Percentiles rank a stretch among this genome's conserved stretches.
These are phyloP conservation scores for Drosophila nikananu DNA, from an alignment of 1,140 invertebrate genomes.

Conservation along the genomic window DNA sequence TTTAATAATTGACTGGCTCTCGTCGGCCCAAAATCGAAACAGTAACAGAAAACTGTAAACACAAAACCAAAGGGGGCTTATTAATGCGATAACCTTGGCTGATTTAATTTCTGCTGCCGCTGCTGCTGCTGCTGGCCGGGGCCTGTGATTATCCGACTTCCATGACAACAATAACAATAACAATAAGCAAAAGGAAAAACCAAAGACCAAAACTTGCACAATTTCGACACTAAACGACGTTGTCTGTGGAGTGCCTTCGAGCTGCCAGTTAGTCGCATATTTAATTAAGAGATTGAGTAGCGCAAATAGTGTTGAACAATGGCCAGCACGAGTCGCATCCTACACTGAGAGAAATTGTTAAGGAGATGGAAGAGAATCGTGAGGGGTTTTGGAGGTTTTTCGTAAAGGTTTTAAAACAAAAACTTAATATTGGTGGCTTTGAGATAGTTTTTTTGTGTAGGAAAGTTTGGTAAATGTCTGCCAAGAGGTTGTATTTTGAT, in stretches of 20 bases:
- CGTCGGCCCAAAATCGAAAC: slow-evolving; percentile 34
- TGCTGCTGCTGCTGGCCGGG: slow-evolving; percentile 40
- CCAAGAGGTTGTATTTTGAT: no score
- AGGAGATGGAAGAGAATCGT: background rate
- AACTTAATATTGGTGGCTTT: background rate
- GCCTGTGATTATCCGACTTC: slow-evolving; percentile 70
- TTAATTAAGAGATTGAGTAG: slow-evolving; percentile 84
- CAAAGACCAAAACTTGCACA: slow-evolving; percentile 78
- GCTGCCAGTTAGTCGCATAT: slow-evolving; percentile 75
- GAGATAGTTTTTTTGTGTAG: no score
- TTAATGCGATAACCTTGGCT: slow-evolving; percentile 84
- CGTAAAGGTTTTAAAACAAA: background rate
- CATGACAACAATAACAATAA: slow-evolving; percentile 65
- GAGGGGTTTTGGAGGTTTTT: background rate
- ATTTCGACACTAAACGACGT: slow-evolving; percentile 82
- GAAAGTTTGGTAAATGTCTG: background rate
- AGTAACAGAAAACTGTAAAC: slow-evolving; percentile 41
- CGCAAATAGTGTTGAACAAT: slow-evolving; percentile 80
- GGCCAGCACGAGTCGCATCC: slow-evolving; percentile 65
- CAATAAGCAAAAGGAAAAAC: slow-evolving; percentile 61
- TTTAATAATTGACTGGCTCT: slow-evolving; percentile 83
- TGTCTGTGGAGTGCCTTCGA: slow-evolving; percentile 50
- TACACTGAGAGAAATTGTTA: slow-evolving; percentile 51
- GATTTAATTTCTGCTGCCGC: slow-evolving; percentile 73
- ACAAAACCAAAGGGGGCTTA: slow-evolving; percentile 74